phyloP scores from a whole-genome alignment of 2,797 vertebrate genomes.

The Coranthus polyacanthus region DNA sequence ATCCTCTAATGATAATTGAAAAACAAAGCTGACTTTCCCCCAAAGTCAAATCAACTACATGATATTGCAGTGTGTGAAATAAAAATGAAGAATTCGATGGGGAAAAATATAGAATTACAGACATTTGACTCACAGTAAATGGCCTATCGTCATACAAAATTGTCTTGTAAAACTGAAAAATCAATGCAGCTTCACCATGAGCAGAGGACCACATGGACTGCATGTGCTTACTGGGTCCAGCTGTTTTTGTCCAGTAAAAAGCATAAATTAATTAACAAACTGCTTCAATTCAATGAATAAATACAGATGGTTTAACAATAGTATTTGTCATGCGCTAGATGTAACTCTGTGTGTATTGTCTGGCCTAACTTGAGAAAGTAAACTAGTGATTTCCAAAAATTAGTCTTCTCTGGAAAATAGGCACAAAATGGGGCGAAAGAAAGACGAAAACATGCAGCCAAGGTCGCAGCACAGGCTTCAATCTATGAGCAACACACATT shows the following conservation, averaged over 20 bases:
- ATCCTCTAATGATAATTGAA: slow-evolving; percentile 44
- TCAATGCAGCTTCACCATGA: neutral
- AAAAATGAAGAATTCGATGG: neutral
- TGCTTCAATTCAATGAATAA: no score
- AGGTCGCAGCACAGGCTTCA: slow-evolving; percentile 19
- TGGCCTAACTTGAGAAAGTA: no score
- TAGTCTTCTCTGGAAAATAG: no score
- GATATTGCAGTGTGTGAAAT: neutral
- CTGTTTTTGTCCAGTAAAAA: neutral
- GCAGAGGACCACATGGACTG: no score
- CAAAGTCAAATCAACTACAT: slow-evolving; percentile 28
- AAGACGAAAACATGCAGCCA: slow-evolving; percentile 2
- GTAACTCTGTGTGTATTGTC: no score
- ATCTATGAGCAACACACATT: slow-evolving; percentile 14
- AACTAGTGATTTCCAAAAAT: neutral
- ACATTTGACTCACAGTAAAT: neutral
- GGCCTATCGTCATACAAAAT: neutral
- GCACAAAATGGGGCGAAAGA: no score
- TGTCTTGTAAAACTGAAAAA: neutral
- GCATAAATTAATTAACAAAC: neutral
- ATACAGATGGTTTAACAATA: no score
- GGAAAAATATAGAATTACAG: neutral
- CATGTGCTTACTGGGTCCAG: neutral
- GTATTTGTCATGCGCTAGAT: no score
- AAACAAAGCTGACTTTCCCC: slow-evolving; percentile 23